These are phyloP conservation scores for Lithophane socia DNA, from an alignment of 2,888 invertebrate genomes.

Conservation along the genomic window DNA sequence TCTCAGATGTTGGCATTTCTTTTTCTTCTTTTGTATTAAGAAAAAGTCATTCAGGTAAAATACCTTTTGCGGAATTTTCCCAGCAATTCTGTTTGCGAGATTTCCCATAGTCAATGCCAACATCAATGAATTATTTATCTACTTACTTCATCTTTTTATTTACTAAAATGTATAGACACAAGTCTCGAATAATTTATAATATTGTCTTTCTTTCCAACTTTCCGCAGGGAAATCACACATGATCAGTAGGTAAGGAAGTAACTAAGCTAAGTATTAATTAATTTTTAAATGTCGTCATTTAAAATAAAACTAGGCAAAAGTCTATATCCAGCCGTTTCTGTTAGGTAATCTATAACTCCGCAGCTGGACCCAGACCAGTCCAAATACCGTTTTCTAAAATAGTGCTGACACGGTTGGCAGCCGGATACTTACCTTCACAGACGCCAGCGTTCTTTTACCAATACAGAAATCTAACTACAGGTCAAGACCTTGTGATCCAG, in stretches of 20 bases:
- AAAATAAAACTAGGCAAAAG: background rate
- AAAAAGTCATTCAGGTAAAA: background rate
- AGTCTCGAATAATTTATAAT: background rate
- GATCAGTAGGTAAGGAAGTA: background rate
- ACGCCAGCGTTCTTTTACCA: background rate
- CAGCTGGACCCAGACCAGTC: background rate
- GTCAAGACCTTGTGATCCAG: constrained; percentile 17
- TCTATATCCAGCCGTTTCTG: background rate
- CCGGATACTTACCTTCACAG: background rate
- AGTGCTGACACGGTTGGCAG: background rate
- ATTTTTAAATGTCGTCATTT: background rate
- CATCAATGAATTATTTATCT: background rate
- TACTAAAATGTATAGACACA: background rate
- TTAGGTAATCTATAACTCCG: background rate
- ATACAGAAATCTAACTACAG: background rate
- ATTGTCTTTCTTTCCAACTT: background rate
- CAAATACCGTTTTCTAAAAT: constrained; percentile 2
- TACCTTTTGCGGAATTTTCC: background rate
- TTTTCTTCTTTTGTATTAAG: background rate
- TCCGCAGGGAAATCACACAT: background rate
- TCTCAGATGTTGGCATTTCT: constrained; percentile 22
- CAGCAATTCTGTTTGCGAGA: background rate
- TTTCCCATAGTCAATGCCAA: background rate
- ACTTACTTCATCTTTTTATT: background rate
- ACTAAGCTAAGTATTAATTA: background rate